A percentile compares a stretch with the other conserved stretches of the same genome.
Conservation (phyloP, 2,797 vertebrate species). For the Epinephelus malabaricus region DNA sequence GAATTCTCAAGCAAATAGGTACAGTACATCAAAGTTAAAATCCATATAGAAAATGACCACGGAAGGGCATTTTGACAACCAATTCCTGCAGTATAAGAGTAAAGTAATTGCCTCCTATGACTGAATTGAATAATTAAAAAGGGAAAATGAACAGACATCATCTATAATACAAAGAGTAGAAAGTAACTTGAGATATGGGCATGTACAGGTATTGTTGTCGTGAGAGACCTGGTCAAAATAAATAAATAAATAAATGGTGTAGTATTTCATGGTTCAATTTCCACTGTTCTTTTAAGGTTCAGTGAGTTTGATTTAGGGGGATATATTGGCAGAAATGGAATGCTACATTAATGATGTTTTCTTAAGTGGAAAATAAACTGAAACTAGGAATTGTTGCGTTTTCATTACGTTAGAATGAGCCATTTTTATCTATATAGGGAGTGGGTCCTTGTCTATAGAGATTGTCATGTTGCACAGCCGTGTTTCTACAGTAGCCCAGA, state of each 20-base stretch:
- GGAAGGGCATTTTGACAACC: neutral
- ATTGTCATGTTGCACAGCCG: too few relatives aligned
- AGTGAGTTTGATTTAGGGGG: too few relatives aligned
- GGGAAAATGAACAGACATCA: conserved; percentile 76
- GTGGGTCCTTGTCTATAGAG: too few relatives aligned
- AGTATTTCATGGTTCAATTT: conserved; percentile 68
- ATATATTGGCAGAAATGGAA: too few relatives aligned
- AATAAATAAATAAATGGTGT: conserved; percentile 33
- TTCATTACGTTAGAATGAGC: too few relatives aligned
- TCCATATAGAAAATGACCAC: neutral
- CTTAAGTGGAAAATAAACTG: too few relatives aligned
- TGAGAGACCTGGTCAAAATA: conserved; percentile 43
- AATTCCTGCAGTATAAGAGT: conserved; percentile 37
- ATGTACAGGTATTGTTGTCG: conserved; percentile 68
- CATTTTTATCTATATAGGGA: too few relatives aligned
- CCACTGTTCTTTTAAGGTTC: conserved; percentile 12
- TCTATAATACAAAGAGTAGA: conserved; percentile 79
- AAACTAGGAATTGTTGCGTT: too few relatives aligned
- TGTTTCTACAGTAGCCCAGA: too few relatives aligned
- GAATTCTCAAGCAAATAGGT: conserved; percentile 14
- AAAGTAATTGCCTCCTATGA: conserved; percentile 55
- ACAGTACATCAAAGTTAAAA: neutral
- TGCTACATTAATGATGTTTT: too few relatives aligned
- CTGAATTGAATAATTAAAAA: conserved; percentile 74
- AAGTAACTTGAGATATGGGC: conserved; percentile 75